phyloP scores from a whole-genome alignment of 2,888 invertebrate species.

The Rosalia funebris region DNA sequence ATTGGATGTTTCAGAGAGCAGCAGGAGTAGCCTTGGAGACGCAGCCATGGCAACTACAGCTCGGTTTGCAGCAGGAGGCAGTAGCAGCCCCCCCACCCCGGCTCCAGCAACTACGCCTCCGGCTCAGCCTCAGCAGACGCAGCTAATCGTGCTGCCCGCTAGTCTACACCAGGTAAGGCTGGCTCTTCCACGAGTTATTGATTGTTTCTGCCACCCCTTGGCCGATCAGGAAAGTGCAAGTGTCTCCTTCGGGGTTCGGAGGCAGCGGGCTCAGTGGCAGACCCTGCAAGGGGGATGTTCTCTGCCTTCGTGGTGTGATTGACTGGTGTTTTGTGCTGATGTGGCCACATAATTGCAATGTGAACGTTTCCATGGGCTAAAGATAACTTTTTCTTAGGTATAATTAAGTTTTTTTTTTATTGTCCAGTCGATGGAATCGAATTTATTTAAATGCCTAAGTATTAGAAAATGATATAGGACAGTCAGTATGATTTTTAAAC shows the following conservation, averaged over 20 bases:
- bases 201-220: constrained; percentile 1
- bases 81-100: constrained; percentile 65
- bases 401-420: too few species aligned
- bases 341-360: too few species aligned
- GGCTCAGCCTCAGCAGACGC: constrained; percentile 62
- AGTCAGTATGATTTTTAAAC: too few species aligned
- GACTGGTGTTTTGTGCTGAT: too few species aligned
- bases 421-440: too few species aligned
- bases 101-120: constrained; percentile 63
- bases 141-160: constrained; percentile 65
- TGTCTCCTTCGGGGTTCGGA: too few species aligned
- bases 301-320: not conserved
- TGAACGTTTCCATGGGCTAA: too few species aligned
- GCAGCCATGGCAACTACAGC: constrained; percentile 67
- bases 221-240: constrained; percentile 10
- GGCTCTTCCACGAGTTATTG: constrained; percentile 26
- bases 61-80: constrained; percentile 69
- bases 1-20: constrained; percentile 61
- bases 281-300: too few species aligned
- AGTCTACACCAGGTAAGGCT: constrained; percentile 64
- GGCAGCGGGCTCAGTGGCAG: too few species aligned
- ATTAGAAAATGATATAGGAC: too few species aligned
- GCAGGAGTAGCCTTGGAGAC: constrained; percentile 63
- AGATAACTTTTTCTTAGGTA: too few species aligned
- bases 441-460: too few species aligned